Conservation (phyloP, 2,888 invertebrate genomes). For the Lobophora halterata region DNA sequence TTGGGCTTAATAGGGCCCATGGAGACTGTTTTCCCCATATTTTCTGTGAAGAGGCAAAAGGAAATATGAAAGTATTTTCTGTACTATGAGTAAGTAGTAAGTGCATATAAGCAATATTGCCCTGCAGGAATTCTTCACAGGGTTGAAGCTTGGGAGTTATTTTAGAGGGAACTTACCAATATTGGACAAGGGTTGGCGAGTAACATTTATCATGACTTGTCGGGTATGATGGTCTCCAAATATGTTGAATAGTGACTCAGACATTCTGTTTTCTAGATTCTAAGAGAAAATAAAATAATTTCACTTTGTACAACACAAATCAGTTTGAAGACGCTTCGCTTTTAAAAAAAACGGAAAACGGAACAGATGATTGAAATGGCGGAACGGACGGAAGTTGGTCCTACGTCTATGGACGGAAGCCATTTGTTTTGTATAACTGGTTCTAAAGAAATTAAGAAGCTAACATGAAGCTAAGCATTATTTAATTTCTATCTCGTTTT, state of each 20-base stretch:
- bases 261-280: conserved; percentile 39
- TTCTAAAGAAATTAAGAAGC: too few relatives aligned
- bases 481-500: too few relatives aligned
- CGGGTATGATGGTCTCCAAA: conserved; percentile 61
- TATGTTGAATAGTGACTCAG: conserved; percentile 63
- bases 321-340: background rate
- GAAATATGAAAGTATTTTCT: too few relatives aligned
- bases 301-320: background rate
- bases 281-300: background rate
- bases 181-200: conserved; percentile 64
- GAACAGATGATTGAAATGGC: too few relatives aligned
- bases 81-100: too few relatives aligned
- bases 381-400: too few relatives aligned
- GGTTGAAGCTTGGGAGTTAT: too few relatives aligned
- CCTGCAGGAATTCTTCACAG: too few relatives aligned
- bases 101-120: too few relatives aligned
- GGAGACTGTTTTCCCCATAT: conserved; percentile 60
- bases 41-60: conserved; percentile 45
- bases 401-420: too few relatives aligned
- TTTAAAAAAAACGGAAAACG: background rate
- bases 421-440: too few relatives aligned
- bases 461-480: too few relatives aligned
- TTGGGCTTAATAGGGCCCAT: conserved; percentile 61
- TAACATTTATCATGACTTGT: conserved; percentile 56
- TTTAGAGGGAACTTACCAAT: conserved; percentile 31